Evolutionary conservation across 2,797 vertebrate genomes (phyloP).

Genomic region (Tinamus major): DNA sequence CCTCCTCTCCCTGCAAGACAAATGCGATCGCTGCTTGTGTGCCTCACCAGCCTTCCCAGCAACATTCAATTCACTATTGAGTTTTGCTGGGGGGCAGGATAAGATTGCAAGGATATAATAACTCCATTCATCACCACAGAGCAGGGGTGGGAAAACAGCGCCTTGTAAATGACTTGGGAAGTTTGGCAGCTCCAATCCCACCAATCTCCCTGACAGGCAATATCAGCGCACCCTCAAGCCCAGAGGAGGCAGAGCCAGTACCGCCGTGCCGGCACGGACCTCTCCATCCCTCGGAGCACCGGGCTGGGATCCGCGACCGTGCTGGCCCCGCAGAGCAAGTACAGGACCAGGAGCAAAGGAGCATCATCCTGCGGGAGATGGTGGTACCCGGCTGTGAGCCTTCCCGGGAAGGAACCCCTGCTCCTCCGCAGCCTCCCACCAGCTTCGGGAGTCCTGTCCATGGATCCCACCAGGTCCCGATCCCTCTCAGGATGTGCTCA

Average conservation of each 20-base stretch:
- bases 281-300: rapidly evolving
- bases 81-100: constrained; percentile 77
- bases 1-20: constrained; percentile 41
- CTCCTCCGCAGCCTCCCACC: neutral
- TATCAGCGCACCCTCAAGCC: neutral
- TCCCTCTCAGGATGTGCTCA: neutral
- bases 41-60: constrained; percentile 46
- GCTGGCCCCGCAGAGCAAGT: rapidly evolving
- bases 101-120: constrained; percentile 80
- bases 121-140: constrained; percentile 78
- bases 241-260: neutral
- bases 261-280: rapidly evolving
- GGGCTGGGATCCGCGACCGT: neutral
- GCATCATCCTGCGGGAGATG: no score
- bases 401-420: rapidly evolving
- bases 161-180: constrained; percentile 71
- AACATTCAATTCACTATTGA: constrained; percentile 74
- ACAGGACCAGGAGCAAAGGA: neutral
- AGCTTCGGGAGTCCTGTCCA: neutral
- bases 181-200: constrained; percentile 35
- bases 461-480: neutral
- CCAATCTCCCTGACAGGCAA: constrained; percentile 68
- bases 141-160: constrained; percentile 49
- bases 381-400: neutral
- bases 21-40: neutral